Percentiles rank a stretch among this genome's conserved stretches.
These are phyloP conservation scores for Electrophaes corylata DNA, from an alignment of 2,888 invertebrate species.

Conservation along the genomic window DNA sequence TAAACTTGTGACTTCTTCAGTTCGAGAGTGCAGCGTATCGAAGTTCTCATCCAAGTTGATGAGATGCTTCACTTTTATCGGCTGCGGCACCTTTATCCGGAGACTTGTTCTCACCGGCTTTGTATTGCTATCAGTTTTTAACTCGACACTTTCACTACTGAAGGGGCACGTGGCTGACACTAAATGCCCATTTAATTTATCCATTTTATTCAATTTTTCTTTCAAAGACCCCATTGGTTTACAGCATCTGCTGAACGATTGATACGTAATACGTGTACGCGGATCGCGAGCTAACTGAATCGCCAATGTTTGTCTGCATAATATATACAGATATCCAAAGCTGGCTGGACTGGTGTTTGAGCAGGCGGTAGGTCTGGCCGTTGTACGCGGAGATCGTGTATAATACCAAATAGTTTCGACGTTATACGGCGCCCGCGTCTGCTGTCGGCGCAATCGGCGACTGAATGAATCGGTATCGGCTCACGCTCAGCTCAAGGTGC, in stretches of 20 bases:
- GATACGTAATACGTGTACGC: slow-evolving; percentile 42
- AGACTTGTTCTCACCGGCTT: slow-evolving; percentile 63
- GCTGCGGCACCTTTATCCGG: slow-evolving; percentile 70
- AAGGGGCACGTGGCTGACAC: slow-evolving; percentile 58
- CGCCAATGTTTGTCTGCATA: slow-evolving; percentile 50
- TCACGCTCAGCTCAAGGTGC: slow-evolving; percentile 40
- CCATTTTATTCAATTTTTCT: slow-evolving; percentile 51
- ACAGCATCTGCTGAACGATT: slow-evolving; percentile 56
- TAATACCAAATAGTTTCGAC: slow-evolving; percentile 58
- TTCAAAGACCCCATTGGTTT: slow-evolving; percentile 44
- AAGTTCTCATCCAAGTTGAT: slow-evolving; percentile 58
- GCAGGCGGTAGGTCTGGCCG: slow-evolving; percentile 53
- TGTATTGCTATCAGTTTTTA: slow-evolving; percentile 45
- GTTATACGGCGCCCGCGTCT: slow-evolving; percentile 50
- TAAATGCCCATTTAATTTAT: slow-evolving; percentile 57
- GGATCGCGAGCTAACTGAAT: slow-evolving; percentile 50
- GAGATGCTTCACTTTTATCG: slow-evolving; percentile 67
- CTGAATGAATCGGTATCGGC: slow-evolving; percentile 45
- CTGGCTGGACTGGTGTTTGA: slow-evolving; percentile 47
- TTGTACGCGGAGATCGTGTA: slow-evolving; percentile 54
- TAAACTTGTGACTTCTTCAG: slow-evolving; percentile 57
- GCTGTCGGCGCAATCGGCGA: slow-evolving; percentile 35
- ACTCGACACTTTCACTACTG: slow-evolving; percentile 60
- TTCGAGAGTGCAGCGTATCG: slow-evolving; percentile 65
- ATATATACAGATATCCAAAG: slow-evolving; percentile 67